These are phyloP conservation scores for Cetoscarus ocellatus DNA, from an alignment of 2,797 vertebrate genomes.

Conservation along the genomic window DNA sequence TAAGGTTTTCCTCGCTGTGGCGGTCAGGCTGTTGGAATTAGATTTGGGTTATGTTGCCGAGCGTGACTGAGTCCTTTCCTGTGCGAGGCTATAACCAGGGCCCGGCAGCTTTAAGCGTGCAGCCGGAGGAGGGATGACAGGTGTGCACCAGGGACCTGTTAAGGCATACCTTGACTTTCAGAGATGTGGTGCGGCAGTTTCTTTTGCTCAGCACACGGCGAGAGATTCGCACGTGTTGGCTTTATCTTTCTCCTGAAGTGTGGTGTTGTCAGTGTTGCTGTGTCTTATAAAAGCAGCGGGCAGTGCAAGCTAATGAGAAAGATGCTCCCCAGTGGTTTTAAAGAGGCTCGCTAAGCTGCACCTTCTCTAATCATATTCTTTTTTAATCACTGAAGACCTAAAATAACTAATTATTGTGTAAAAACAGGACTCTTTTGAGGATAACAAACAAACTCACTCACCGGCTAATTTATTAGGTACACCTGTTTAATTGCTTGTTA, in stretches of 20 bases:
- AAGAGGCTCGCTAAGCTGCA: background rate
- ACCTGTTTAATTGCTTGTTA: no score
- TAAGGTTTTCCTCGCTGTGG: slow-evolving; percentile 40
- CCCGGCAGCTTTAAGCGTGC: slow-evolving; percentile 62
- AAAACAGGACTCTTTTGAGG: background rate
- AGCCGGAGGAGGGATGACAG: slow-evolving; percentile 66
- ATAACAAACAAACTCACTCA: background rate
- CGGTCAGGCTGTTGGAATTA: slow-evolving; percentile 50
- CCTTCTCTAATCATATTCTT: slow-evolving; percentile 6
- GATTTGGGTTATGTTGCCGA: slow-evolving; percentile 60
- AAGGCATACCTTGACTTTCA: slow-evolving; percentile 66
- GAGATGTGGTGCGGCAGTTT: slow-evolving; percentile 47
- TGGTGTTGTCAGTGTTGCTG: slow-evolving; percentile 26
- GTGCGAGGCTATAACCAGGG: slow-evolving; percentile 45
- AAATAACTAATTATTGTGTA: slow-evolving; percentile 9
- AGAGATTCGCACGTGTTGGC: slow-evolving; percentile 17
- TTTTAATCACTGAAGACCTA: background rate
- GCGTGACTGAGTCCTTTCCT: slow-evolving; percentile 62
- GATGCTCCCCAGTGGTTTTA: slow-evolving; percentile 21
- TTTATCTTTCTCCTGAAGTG: slow-evolving; percentile 39
- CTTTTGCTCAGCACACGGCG: slow-evolving; percentile 10
- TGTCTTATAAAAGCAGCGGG: slow-evolving; percentile 45
- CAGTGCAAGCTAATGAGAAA: slow-evolving; percentile 39
- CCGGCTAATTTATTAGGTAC: no score
- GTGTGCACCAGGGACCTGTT: slow-evolving; percentile 70